A percentile compares a stretch with the other conserved stretches of the same genome.
Conservation (phyloP, 2,888 invertebrate genomes). For the Plebejus argus region DNA sequence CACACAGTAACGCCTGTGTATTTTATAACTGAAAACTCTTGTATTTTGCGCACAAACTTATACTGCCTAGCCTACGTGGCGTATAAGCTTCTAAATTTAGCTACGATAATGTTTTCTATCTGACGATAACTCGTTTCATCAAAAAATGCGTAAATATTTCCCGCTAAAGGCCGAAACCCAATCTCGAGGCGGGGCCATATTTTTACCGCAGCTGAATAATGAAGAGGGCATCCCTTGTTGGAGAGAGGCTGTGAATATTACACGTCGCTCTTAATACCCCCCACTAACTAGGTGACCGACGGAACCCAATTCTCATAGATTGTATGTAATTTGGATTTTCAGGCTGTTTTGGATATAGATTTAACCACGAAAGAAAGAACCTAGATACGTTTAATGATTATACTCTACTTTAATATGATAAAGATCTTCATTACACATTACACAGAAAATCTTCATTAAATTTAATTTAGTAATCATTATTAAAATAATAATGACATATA, state of each 20-base stretch:
- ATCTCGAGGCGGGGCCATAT: conserved; percentile 5
- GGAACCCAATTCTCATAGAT: background rate
- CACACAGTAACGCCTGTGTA: too few species aligned
- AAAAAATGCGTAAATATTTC: conserved; percentile 1
- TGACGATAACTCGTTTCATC: background rate
- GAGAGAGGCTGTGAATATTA: conserved; percentile 9
- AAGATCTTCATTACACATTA: too few species aligned
- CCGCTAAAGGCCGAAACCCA: background rate
- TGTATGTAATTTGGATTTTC: background rate
- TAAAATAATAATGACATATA: too few species aligned
- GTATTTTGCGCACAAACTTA: too few species aligned
- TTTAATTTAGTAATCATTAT: too few species aligned
- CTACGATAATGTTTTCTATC: too few species aligned
- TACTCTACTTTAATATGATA: too few species aligned
- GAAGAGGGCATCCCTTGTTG: background rate
- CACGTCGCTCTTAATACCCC: background rate
- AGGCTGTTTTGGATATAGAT: background rate
- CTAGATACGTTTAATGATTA: too few species aligned
- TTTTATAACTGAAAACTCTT: too few species aligned
- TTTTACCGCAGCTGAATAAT: conserved; percentile 11
- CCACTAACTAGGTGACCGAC: background rate
- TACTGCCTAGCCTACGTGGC: background rate
- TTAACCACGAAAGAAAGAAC: background rate
- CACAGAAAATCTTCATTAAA: too few species aligned
- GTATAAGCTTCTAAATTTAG: background rate